Base-by-base conservation (phyloP, 2,888 invertebrate genomes). In the Cryptus armator region DNA sequence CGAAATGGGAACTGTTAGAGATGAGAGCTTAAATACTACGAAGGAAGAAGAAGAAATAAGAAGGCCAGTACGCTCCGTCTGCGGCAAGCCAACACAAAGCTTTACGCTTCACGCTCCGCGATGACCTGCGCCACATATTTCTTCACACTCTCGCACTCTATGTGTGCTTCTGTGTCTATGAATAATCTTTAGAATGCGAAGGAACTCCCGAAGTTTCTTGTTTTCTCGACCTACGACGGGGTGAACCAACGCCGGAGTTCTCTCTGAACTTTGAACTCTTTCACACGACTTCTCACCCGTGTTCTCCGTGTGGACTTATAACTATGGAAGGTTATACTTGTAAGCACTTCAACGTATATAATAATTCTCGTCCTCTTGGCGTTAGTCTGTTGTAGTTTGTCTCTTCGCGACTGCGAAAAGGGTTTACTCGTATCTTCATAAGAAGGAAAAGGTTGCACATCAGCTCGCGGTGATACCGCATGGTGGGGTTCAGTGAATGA, bases 191-290 rank as follows among this genome's bases (percentile, higher is more conserved):
- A 44, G 29, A 29, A 59, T 44, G 10, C n/a, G 44, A 48, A 68
- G 68, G n/a, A 53, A 66, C 67, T n/a, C 43, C 9, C 10, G 12
- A 14, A 56, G 76, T 53, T 53, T 74, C 74, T 46, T 67, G 67
- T 56, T 74, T 74, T 62, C 70, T n/a, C 32, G 59, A 70, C 59
- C 44, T 68, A 37, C 2, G 64, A 29, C 4, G 46, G 24, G 24
- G 24, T 24, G 24, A 24, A 24, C 70, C 70, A 51, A 51, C 43
- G 10, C 0, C 44, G 14, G 19, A 79, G 66, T 75, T 78, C 51
- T 75, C 29, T 68, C 75, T 75, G 75, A 81, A 82, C 81, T 81
- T 82, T 82, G 71, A 71, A 76, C 81, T 85, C 81, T 75, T 78
- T 78, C 51, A 19, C 76, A 14, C 68, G 81, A 67, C 71, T 75